phyloP scores from a whole-genome alignment of 2,113 vertebrate species.

The Gallinago jamesoni region DNA sequence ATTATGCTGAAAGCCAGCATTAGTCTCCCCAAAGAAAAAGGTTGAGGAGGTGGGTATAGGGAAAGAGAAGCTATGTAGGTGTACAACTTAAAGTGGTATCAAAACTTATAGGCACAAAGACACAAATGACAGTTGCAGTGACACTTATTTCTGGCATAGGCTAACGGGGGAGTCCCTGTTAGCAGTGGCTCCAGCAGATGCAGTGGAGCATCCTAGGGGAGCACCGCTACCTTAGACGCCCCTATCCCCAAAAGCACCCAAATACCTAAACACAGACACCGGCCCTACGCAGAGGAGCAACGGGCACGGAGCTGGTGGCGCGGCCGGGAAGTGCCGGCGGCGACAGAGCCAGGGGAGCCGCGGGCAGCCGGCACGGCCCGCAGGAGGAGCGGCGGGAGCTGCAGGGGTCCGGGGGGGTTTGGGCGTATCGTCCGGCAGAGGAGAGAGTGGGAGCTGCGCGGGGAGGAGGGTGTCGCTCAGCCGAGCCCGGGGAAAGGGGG shows the following conservation, averaged over 20 bases:
- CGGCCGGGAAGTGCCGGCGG: background rate
- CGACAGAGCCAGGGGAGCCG: background rate
- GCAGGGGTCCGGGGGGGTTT: background rate
- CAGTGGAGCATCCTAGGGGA: background rate
- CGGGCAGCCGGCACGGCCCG: background rate
- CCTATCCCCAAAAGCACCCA: background rate
- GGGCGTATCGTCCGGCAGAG: background rate
- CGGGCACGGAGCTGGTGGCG: background rate
- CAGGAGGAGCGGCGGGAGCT: background rate
- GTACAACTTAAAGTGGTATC: background rate
- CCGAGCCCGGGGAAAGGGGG: background rate
- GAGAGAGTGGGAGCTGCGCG: background rate
- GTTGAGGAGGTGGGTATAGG: background rate
- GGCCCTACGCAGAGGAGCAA: background rate
- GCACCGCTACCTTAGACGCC: background rate
- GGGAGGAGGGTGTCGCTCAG: background rate
- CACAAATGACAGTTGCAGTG: background rate
- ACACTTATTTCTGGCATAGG: background rate
- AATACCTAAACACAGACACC: background rate
- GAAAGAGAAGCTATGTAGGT: background rate
- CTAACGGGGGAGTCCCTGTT: background rate
- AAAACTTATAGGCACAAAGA: background rate
- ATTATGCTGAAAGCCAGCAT: background rate
- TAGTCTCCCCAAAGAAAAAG: background rate
- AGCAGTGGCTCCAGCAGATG: background rate